phyloP scores from a whole-genome alignment of 2,797 vertebrate genomes.

The Danio kyathit region DNA sequence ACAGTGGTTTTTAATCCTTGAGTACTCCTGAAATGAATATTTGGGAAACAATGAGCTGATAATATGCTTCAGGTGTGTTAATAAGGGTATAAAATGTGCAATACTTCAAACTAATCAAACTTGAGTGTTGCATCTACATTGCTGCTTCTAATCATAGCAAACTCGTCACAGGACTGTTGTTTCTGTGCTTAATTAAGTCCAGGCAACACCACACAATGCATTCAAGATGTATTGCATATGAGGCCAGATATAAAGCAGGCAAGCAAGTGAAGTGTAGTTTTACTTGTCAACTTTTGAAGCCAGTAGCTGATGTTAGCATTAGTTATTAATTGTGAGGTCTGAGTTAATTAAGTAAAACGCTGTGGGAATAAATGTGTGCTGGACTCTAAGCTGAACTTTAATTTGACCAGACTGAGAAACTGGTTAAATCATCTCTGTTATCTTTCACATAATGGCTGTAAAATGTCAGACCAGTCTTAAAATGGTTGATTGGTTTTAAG shows the following conservation, averaged over 20 bases:
- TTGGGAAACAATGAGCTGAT: neutral
- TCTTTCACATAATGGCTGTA: too few relatives aligned
- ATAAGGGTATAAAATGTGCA: neutral
- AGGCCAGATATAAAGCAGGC: neutral
- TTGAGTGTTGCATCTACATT: neutral
- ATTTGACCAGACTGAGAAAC: too few relatives aligned
- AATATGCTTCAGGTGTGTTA: constrained; percentile 1
- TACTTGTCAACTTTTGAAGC: neutral
- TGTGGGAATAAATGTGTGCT: too few relatives aligned
- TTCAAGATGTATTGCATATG: constrained; percentile 18
- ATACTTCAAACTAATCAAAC: neutral
- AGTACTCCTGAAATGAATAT: neutral
- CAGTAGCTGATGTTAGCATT: neutral
- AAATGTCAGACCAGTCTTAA: too few relatives aligned
- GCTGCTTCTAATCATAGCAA: constrained; percentile 4
- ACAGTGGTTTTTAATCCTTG: neutral
- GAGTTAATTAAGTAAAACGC: neutral
- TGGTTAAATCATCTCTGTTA: too few relatives aligned
- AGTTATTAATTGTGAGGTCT: neutral
- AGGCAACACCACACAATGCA: constrained; percentile 4
- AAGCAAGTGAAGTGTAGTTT: neutral
- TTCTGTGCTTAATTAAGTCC: constrained; percentile 32
- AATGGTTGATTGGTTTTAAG: too few relatives aligned
- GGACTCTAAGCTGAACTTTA: too few relatives aligned
- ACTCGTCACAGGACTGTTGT: constrained; percentile 7